These are phyloP conservation scores for Nomada ferruginata DNA, from an alignment of 2,888 invertebrate species.

Conservation along the genomic window DNA sequence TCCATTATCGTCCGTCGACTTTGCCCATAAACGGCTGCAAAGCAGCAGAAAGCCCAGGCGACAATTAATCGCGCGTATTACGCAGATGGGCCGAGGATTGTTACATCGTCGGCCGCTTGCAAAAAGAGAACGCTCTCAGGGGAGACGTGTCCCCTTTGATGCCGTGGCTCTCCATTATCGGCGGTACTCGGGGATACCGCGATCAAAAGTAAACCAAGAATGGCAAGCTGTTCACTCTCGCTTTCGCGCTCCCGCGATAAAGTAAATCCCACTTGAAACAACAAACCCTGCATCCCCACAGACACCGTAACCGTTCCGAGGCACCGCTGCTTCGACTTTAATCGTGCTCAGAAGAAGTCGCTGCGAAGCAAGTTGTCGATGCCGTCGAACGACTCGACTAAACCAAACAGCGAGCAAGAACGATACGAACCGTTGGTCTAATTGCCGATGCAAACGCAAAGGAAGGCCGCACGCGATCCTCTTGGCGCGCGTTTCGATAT, in stretches of 20 bases:
- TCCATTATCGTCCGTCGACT: conserved; percentile 16
- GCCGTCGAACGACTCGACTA: not conserved
- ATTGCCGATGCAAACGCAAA: conserved; percentile 61
- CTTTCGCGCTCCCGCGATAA: not conserved
- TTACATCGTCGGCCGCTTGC: conserved; percentile 36
- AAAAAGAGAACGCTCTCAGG: conserved; percentile 42
- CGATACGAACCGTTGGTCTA: conserved; percentile 43
- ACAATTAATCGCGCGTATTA: conserved; percentile 70
- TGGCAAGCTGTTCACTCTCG: conserved; percentile 20
- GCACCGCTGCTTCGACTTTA: not conserved
- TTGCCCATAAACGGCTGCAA: conserved; percentile 8
- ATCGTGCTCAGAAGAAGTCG: not conserved
- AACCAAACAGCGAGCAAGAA: not conserved
- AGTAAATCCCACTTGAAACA: conserved; percentile 24
- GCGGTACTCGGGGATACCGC: conserved; percentile 34
- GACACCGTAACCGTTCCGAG: not conserved
- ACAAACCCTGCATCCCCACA: not conserved
- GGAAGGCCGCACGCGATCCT: conserved; percentile 48
- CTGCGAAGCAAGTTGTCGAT: not conserved
- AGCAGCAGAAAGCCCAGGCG: conserved; percentile 25
- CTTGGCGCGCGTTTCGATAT: conserved; percentile 68
- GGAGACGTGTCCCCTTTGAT: conserved; percentile 43
- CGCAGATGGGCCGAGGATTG: conserved; percentile 62
- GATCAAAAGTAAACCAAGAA: conserved; percentile 68
- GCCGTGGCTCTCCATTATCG: conserved; percentile 61